Conservation (phyloP, 1,140 invertebrate species). For the Daktulosphaira vitifoliae region DNA sequence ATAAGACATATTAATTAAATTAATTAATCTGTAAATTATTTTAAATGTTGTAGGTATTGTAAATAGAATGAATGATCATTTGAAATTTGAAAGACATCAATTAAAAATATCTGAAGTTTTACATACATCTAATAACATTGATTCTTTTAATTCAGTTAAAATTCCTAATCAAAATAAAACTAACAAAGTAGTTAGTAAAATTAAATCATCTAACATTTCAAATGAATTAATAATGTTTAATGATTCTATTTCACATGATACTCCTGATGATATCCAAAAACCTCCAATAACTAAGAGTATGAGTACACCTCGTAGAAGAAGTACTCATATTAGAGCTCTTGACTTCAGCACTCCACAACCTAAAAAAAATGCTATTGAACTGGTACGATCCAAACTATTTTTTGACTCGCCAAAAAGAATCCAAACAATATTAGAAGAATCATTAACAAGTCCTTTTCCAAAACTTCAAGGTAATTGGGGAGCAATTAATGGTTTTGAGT, state of each 20-base stretch:
- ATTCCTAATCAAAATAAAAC: constrained; percentile 20
- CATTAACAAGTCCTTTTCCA: background rate
- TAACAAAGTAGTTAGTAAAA: background rate
- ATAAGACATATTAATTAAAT: too few species aligned
- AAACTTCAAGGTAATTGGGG: constrained; percentile 29
- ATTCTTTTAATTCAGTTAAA: background rate
- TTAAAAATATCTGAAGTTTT: too few species aligned
- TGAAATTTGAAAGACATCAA: too few species aligned
- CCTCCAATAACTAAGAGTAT: constrained; percentile 25
- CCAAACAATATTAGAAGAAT: constrained; percentile 4
- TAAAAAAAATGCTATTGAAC: background rate
- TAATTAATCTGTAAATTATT: too few species aligned
- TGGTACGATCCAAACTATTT: constrained; percentile 24
- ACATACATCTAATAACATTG: too few species aligned
- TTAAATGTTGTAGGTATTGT: too few species aligned
- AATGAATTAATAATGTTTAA: background rate
- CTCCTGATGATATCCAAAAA: constrained; percentile 10
- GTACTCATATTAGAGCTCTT: constrained; percentile 23
- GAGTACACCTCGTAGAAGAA: constrained; percentile 25
- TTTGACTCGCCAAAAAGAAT: constrained; percentile 3
- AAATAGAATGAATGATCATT: too few species aligned
- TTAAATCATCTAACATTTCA: background rate
- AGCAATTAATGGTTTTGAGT: constrained; percentile 23
- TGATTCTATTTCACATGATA: constrained; percentile 5
- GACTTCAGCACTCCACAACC: constrained; percentile 26